Evolutionary conservation across 92 coral and sea anemone species (phyloP), one percentile per base, ranked within the genome.

Genomic region (Virgularia gustaviana): DNA sequence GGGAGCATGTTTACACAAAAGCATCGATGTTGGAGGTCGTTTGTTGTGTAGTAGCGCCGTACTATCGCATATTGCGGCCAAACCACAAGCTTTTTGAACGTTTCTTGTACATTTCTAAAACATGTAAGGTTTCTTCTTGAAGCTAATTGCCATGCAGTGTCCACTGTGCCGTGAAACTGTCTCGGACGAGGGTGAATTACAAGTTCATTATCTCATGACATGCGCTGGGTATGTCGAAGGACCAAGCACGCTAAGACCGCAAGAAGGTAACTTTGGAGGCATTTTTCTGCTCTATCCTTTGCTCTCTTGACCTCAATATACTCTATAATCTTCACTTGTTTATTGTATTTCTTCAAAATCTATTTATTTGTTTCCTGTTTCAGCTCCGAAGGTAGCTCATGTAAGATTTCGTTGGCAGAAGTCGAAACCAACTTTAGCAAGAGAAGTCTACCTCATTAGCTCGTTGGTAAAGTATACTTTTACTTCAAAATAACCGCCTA

Each of bases 321-420:
- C n/a, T n/a, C n/a, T n/a, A n/a, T n/a, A n/a, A n/a, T n/a, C n/a
- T n/a, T n/a, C n/a, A n/a, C n/a, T n/a, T n/a, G n/a, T n/a, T n/a
- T n/a, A n/a, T n/a, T n/a, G n/a, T n/a, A n/a, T n/a, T n/a, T n/a
- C n/a, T n/a, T n/a, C n/a, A n/a, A n/a, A n/a, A n/a, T n/a, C n/a
- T n/a, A n/a, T n/a, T n/a, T 36, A n/a, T 12, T 7, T 22, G 64
- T 38, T 16, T 11, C 18, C n/a, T 18, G 51, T 20, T 22, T 20
- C 45, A 47, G 19, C 18, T 1, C 18, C 47, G 12, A 73, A 68
- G 12, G 41, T 63, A 13, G 82, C 65, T 22, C 45, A 56, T 12
- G 94, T 89, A 49, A 85, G 89, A 28, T 89, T 92, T 83, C 89
- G 97, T 41, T 92, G 98, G 96, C 85, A 79, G 6, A 86, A 82